Percentiles rank a stretch among this genome's conserved stretches.
phyloP scores from a whole-genome alignment of 2,888 invertebrate genomes.

The Dasysyrphus tricinctus region DNA sequence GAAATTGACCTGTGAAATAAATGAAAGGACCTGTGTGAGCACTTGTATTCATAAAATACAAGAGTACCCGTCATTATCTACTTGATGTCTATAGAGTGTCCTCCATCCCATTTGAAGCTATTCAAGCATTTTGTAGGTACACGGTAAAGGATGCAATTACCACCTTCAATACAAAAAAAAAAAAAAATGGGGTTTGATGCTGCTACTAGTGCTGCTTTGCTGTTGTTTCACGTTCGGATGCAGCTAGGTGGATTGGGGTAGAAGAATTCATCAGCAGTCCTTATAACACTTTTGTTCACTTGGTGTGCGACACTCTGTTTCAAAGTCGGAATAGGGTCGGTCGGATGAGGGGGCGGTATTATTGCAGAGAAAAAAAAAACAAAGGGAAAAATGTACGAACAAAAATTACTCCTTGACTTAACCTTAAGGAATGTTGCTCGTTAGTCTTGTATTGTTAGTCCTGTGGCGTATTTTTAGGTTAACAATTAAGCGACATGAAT shows the following conservation, averaged over 20 bases:
- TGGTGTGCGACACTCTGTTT: constrained; percentile 44
- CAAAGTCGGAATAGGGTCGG: neutral
- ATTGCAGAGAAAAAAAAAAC: neutral
- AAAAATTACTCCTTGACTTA: constrained; percentile 55
- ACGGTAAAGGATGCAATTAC: constrained; percentile 55
- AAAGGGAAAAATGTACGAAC: constrained; percentile 45
- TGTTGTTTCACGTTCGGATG: constrained; percentile 3
- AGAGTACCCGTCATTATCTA: constrained; percentile 57
- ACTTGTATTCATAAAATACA: constrained; percentile 70
- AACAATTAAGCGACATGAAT: constrained; percentile 56
- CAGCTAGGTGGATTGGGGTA: neutral
- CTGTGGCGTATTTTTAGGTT: constrained; percentile 45
- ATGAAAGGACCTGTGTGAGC: constrained; percentile 59
- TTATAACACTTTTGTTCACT: constrained; percentile 39
- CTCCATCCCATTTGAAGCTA: constrained; percentile 58
- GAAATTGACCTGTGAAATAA: constrained; percentile 64
- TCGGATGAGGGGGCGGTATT: neutral
- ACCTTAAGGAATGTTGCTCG: constrained; percentile 68
- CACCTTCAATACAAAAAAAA: neutral
- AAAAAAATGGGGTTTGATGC: constrained; percentile 16
- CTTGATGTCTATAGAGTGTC: constrained; percentile 41
- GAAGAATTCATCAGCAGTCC: constrained; percentile 47
- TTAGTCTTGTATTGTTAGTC: constrained; percentile 54
- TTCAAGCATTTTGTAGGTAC: constrained; percentile 49
- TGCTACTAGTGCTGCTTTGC: constrained; percentile 1